A percentile compares a stretch with the other conserved stretches of the same genome.
Evolutionary conservation across 2,888 invertebrate genomes (phyloP).

Genomic region (Ichneumoninae sp.): DNA sequence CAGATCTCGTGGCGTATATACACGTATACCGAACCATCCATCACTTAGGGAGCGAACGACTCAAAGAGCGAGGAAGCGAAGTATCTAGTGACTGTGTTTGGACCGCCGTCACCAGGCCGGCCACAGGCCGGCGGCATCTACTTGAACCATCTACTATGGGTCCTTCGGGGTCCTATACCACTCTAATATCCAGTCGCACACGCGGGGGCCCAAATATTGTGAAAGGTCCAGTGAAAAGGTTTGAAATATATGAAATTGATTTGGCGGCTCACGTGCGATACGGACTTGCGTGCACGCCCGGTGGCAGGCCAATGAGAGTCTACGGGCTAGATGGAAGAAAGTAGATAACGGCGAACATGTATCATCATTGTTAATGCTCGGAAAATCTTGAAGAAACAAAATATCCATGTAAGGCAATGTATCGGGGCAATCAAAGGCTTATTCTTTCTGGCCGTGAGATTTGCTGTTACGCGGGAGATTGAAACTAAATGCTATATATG

Average conservation of each 20-base stretch:
- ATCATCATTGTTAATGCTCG: background rate
- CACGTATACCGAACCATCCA: slow-evolving; percentile 79
- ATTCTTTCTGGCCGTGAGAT: too few species aligned
- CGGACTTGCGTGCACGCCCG: slow-evolving; percentile 19
- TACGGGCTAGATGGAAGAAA: slow-evolving; percentile 24
- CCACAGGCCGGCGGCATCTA: slow-evolving; percentile 62
- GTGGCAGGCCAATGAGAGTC: slow-evolving; percentile 24
- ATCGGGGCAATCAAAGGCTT: background rate
- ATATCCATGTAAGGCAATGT: background rate
- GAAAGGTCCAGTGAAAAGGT: slow-evolving; percentile 84
- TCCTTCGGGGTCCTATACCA: background rate
- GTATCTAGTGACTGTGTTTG: slow-evolving; percentile 78
- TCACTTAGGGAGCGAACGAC: slow-evolving; percentile 76
- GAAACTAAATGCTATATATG: background rate
- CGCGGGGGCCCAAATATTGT: slow-evolving; percentile 82
- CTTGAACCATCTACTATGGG: slow-evolving; percentile 55
- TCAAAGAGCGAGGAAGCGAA: slow-evolving; percentile 75
- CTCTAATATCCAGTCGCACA: slow-evolving; percentile 65
- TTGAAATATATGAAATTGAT: slow-evolving; percentile 83
- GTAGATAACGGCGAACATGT: background rate
- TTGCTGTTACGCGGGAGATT: background rate
- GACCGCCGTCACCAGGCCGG: slow-evolving; percentile 69
- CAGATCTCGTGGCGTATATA: slow-evolving; percentile 68
- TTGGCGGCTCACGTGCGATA: slow-evolving; percentile 72
- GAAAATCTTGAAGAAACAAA: background rate